Percentiles rank a stretch among this genome's conserved stretches.
Conservation (phyloP, 2,113 vertebrate genomes). For the Oriolus oriolus region DNA sequence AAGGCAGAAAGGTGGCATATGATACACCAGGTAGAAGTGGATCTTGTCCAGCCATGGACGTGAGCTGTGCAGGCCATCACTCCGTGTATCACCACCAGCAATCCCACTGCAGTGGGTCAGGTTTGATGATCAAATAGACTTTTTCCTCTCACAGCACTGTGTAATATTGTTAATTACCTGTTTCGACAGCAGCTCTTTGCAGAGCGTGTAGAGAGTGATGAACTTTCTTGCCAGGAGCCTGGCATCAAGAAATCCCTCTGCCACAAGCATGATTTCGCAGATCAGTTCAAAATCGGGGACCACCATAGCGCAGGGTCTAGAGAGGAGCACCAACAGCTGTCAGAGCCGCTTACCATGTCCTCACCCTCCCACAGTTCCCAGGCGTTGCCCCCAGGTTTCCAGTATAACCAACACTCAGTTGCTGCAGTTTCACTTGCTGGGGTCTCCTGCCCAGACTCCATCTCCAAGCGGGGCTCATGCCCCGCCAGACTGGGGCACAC, state of each 20-base stretch:
- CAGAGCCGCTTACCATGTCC: not conserved
- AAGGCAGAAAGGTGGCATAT: not conserved
- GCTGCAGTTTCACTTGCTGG: not conserved
- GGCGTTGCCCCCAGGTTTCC: not conserved
- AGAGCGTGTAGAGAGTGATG: conserved; percentile 74
- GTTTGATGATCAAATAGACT: not conserved
- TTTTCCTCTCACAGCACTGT: not conserved
- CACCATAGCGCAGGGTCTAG: conserved; percentile 78
- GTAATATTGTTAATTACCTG: conserved; percentile 50
- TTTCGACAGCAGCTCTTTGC: conserved; percentile 75
- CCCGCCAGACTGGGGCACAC: not conserved
- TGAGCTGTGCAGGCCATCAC: not conserved
- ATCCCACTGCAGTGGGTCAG: not conserved
- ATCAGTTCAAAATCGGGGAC: conserved; percentile 77
- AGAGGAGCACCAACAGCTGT: not conserved
- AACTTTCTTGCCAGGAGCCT: conserved; percentile 76
- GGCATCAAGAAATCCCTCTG: conserved; percentile 75
- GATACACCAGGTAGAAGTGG: not conserved
- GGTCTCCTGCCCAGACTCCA: not conserved
- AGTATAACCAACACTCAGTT: not conserved
- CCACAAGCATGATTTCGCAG: conserved; percentile 80
- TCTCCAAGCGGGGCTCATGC: not conserved
- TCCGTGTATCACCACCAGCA: not conserved
- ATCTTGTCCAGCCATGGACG: not conserved
- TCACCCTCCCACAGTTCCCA: not conserved